Conservation (phyloP, 2,113 vertebrate genomes). For the Podilymbus podiceps region DNA sequence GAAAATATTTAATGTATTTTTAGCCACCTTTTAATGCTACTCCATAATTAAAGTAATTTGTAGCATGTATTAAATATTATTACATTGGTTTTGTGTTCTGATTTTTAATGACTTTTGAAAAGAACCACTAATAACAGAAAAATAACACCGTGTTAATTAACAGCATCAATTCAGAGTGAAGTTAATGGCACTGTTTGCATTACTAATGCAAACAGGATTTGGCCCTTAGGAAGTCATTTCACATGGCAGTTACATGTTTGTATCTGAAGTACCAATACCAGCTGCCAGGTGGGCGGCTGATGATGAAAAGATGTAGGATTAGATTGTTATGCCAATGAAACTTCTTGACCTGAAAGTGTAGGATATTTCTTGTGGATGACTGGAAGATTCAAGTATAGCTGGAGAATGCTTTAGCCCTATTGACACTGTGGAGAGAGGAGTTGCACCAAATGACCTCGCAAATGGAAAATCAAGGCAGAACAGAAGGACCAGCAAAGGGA, state of each 20-base stretch:
- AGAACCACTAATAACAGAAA: constrained; percentile 43
- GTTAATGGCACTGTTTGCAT: constrained; percentile 19
- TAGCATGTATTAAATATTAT: constrained; percentile 29
- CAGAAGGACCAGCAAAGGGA: background rate
- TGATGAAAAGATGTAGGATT: background rate
- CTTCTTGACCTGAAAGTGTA: background rate
- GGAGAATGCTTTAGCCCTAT: background rate
- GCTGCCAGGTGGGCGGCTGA: background rate
- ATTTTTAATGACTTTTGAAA: constrained; percentile 58
- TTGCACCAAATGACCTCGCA: background rate
- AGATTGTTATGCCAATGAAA: background rate
- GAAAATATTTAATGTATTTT: constrained; percentile 35
- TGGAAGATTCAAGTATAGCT: background rate
- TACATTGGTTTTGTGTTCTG: background rate
- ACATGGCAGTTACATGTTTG: background rate
- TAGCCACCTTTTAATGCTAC: constrained; percentile 25
- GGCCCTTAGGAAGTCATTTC: constrained; percentile 42
- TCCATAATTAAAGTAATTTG: constrained; percentile 64
- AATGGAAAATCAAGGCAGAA: background rate
- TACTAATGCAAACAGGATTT: constrained; percentile 24
- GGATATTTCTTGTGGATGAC: background rate
- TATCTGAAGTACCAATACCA: background rate
- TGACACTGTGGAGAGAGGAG: background rate
- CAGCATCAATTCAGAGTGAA: constrained; percentile 46
- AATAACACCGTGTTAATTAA: constrained; percentile 45